phyloP scores from a whole-genome alignment of 1,140 invertebrate genomes.

The Daktulosphaira vitifoliae region DNA sequence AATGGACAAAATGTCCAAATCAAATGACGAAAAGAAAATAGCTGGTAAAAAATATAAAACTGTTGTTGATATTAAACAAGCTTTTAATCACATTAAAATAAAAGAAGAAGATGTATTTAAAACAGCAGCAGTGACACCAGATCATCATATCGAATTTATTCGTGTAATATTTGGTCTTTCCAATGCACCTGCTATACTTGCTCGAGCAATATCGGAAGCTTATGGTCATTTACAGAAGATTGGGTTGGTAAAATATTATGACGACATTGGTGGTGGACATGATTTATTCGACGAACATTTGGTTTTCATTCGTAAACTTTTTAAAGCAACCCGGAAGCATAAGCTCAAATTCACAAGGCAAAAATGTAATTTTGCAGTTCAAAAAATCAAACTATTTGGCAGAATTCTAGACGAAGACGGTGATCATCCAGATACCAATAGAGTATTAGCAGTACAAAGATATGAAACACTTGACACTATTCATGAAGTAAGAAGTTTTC shows the following conservation, averaged over 20 bases:
- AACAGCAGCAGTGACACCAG: neutral
- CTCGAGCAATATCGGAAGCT: neutral
- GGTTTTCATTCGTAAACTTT: neutral
- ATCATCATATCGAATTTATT: neutral
- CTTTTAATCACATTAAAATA: too few species aligned
- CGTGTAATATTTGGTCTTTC: neutral
- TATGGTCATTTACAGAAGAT: neutral
- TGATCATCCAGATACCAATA: neutral
- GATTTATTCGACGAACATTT: neutral
- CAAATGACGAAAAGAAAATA: neutral
- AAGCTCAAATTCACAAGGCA: neutral
- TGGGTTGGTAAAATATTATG: neutral
- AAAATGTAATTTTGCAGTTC: neutral
- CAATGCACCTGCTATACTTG: neutral
- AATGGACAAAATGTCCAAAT: neutral
- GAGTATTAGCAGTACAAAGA: neutral
- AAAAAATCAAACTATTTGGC: neutral
- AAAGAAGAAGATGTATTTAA: neutral
- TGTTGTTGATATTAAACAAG: neutral
- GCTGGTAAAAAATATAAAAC: neutral
- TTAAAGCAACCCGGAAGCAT: neutral
- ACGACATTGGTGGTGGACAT: neutral
- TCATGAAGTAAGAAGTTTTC: neutral
- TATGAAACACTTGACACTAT: neutral
- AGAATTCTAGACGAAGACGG: neutral